These are phyloP conservation scores for Miltochrista miniata DNA, from an alignment of 2,888 invertebrate genomes.

Conservation along the genomic window DNA sequence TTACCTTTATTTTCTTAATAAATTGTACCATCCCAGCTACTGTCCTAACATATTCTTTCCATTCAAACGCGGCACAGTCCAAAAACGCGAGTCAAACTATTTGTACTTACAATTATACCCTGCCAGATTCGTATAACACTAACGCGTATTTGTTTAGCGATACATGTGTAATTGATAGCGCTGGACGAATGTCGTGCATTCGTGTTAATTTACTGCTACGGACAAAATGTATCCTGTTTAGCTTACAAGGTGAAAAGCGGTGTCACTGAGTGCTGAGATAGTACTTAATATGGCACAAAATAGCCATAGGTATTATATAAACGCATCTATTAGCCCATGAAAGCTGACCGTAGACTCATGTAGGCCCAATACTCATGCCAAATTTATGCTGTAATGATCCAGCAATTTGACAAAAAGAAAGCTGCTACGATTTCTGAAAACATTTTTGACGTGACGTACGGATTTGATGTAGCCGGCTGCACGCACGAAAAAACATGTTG, in stretches of 20 bases:
- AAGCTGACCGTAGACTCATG: too few species aligned
- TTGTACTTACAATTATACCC: slow-evolving; percentile 66
- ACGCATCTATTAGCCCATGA: too few species aligned
- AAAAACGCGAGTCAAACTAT: slow-evolving; percentile 63
- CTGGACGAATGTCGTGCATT: slow-evolving; percentile 51
- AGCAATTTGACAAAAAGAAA: too few species aligned
- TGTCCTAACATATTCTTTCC: neutral
- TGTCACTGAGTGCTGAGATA: neutral
- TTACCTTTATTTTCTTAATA: too few species aligned
- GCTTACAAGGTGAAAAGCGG: slow-evolving; percentile 3
- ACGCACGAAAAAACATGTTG: too few species aligned
- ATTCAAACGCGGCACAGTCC: slow-evolving; percentile 52
- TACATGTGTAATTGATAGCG: slow-evolving; percentile 69
- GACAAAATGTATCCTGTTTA: slow-evolving; percentile 27
- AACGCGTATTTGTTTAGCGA: slow-evolving; percentile 75
- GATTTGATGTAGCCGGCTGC: too few species aligned
- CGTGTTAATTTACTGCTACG: slow-evolving; percentile 37
- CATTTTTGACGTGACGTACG: too few species aligned
- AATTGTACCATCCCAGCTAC: neutral
- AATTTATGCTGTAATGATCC: too few species aligned
- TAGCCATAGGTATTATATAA: too few species aligned
- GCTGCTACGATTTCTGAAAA: too few species aligned
- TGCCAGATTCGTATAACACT: slow-evolving; percentile 59
- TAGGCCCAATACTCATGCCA: too few species aligned
- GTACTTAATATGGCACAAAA: too few species aligned